These are phyloP conservation scores for Antheraea assamensis DNA, from an alignment of 2,888 invertebrate species.

Conservation along the genomic window DNA sequence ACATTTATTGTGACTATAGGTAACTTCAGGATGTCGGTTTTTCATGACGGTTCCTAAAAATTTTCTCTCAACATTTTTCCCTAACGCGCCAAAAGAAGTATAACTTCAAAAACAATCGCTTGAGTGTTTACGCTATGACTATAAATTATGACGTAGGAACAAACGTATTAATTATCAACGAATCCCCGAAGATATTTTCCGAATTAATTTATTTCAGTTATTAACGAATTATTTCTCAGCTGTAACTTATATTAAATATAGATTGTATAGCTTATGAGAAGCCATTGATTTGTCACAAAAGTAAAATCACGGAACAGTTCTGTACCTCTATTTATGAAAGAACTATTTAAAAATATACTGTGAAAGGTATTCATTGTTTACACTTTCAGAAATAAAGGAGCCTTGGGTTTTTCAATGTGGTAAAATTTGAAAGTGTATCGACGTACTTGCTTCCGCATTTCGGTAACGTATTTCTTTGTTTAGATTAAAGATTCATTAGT, in stretches of 20 bases:
- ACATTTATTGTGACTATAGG: too few relatives aligned
- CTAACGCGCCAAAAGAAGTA: too few relatives aligned
- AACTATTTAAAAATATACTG: background rate
- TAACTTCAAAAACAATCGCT: too few relatives aligned
- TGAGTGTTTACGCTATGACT: too few relatives aligned
- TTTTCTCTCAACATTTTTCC: too few relatives aligned
- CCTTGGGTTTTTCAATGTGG: slow-evolving; percentile 4
- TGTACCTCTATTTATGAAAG: background rate
- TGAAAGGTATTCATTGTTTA: background rate
- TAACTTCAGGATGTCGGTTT: too few relatives aligned
- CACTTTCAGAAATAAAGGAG: background rate
- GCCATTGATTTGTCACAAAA: background rate
- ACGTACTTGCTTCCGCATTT: slow-evolving; percentile 2
- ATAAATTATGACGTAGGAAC: too few relatives aligned
- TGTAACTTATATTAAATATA: background rate
- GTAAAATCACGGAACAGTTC: background rate
- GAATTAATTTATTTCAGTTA: too few relatives aligned
- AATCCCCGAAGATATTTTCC: too few relatives aligned
- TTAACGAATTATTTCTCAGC: too few relatives aligned
- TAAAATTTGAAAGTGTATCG: background rate
- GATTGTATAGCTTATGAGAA: background rate
- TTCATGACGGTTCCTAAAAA: too few relatives aligned
- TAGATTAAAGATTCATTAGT: background rate
- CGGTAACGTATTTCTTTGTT: background rate
- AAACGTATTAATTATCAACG: too few relatives aligned